Percentiles rank a stretch among this genome's conserved stretches.
These are phyloP conservation scores for Acanthosoma haemorrhoidale DNA, from an alignment of 2,888 invertebrate species.

Conservation along the genomic window DNA sequence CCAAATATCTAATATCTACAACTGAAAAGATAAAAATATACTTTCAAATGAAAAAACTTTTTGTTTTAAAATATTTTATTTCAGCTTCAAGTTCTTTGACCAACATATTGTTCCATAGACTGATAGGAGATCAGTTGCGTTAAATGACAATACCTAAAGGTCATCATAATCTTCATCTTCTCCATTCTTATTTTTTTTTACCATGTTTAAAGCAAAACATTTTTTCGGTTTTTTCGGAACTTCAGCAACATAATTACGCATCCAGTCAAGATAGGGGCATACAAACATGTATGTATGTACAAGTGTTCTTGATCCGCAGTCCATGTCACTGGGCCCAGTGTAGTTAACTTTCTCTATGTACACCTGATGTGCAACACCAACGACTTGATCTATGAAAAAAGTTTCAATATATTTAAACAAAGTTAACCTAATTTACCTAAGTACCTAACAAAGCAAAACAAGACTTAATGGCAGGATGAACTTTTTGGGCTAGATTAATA, in stretches of 20 bases:
- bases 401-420: too few species aligned
- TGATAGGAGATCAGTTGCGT: too few species aligned
- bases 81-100: not conserved
- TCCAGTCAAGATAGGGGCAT: slow-evolving; percentile 40
- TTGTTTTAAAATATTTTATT: not conserved
- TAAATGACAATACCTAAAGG: not conserved
- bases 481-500: too few species aligned
- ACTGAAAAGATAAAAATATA: too few species aligned
- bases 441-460: too few species aligned
- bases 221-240: slow-evolving; percentile 36
- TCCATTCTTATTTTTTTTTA: not conserved
- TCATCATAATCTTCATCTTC: not conserved
- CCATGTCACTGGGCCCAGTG: slow-evolving; percentile 34
- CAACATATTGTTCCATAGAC: not conserved
- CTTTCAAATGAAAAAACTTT: too few species aligned
- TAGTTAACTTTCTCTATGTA: slow-evolving; percentile 38
- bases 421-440: too few species aligned
- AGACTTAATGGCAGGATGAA: too few species aligned
- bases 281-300: slow-evolving; percentile 40
- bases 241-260: slow-evolving; percentile 33
- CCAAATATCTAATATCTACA: too few species aligned
- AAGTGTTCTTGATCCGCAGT: slow-evolving; percentile 36
- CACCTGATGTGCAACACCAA: slow-evolving; percentile 40
- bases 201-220: slow-evolving; percentile 31
- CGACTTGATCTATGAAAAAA: slow-evolving; percentile 34